Conservation (phyloP, 2,797 vertebrate species). For the Takifugu ocellatus region DNA sequence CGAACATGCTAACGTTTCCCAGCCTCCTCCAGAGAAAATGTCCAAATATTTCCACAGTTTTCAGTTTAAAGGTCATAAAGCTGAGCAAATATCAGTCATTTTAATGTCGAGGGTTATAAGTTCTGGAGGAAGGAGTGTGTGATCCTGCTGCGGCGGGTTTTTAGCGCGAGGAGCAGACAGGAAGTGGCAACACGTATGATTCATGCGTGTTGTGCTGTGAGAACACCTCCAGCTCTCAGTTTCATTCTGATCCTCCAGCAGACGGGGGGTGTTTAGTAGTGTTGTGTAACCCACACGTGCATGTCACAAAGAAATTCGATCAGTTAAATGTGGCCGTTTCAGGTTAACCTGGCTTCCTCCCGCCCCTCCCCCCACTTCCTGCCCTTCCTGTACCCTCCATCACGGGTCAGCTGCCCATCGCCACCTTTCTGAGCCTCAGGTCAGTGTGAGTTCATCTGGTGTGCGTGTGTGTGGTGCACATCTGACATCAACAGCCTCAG, state of each 20-base stretch:
- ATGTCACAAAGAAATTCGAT: constrained; percentile 60
- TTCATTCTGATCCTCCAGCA: constrained; percentile 21
- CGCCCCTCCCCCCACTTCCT: constrained; percentile 32
- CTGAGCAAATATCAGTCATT: neutral
- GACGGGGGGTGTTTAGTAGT: constrained; percentile 28
- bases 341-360: constrained; percentile 69
- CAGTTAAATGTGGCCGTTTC: constrained; percentile 50
- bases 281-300: constrained; percentile 40
- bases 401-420: constrained; percentile 29
- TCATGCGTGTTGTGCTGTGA: constrained; percentile 21
- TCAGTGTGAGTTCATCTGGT: constrained; percentile 13
- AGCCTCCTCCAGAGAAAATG: neutral
- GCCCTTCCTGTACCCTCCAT: neutral
- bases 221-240: constrained; percentile 16
- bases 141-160: too few relatives aligned
- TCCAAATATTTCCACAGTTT: neutral
- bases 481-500: too few relatives aligned
- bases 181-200: constrained; percentile 17
- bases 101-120: constrained; percentile 4
- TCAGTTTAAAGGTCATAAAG: neutral
- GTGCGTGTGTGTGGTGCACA: neutral
- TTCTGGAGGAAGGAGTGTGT: too few relatives aligned
- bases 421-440: constrained; percentile 13
- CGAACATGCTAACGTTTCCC: neutral
- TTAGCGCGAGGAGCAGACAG: constrained; percentile 5